Conservation (phyloP, 2,113 vertebrate genomes). For the Sylvia atricapilla region DNA sequence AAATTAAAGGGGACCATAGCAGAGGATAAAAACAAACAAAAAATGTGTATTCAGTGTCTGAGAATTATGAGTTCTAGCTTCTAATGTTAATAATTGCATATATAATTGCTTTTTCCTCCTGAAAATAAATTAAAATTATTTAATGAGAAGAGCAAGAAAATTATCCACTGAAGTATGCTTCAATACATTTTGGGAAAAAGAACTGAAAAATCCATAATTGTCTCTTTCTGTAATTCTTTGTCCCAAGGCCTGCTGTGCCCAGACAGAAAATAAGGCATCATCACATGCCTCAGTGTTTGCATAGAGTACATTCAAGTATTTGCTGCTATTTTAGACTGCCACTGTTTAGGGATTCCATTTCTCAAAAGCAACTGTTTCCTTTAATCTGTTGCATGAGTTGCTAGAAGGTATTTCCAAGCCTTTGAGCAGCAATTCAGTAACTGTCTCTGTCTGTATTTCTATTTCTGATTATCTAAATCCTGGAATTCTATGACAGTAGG, state of each 20-base stretch:
- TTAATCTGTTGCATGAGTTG: neutral
- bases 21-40: neutral
- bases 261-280: neutral
- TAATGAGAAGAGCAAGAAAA: neutral
- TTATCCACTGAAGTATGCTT: neutral
- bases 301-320: neutral
- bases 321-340: neutral
- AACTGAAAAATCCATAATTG: neutral
- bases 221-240: neutral
- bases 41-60: neutral
- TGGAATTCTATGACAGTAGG: neutral
- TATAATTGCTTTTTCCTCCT: neutral
- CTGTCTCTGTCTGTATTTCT: neutral
- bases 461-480: neutral
- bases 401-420: neutral
- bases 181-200: neutral
- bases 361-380: neutral
- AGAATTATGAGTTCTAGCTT: neutral
- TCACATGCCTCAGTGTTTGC: neutral
- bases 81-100: neutral
- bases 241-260: neutral
- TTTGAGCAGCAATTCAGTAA: neutral
- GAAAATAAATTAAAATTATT: neutral
- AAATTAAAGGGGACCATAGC: neutral
- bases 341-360: neutral